Evolutionary conservation across 2,797 vertebrate species (phyloP).

Genomic region (Tenualosa ilisha): DNA sequence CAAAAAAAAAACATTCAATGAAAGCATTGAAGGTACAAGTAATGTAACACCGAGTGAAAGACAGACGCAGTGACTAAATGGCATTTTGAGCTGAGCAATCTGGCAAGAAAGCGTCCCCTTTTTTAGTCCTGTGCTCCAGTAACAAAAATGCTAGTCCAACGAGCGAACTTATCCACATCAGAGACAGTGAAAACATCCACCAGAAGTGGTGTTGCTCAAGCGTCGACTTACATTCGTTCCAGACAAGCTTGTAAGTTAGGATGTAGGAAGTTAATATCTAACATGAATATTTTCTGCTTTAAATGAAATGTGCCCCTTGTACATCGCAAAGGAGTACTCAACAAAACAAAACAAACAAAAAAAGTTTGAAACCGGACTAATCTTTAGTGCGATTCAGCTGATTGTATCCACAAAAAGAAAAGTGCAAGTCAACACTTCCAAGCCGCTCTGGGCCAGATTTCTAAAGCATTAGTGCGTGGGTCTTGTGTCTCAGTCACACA

Average conservation of each 20-base stretch:
- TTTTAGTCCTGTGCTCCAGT: background rate
- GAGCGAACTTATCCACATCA: background rate
- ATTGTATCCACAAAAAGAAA: conserved; percentile 32
- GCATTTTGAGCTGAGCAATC: background rate
- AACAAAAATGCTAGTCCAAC: background rate
- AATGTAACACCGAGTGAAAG: background rate
- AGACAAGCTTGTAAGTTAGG: background rate
- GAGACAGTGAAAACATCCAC: background rate
- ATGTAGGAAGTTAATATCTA: background rate
- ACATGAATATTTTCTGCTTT: background rate
- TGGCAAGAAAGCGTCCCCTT: background rate
- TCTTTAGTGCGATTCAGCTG: conserved; percentile 24
- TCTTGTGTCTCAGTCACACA: background rate
- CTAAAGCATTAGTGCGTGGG: background rate
- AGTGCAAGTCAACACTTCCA: conserved; percentile 21
- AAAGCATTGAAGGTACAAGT: conserved; percentile 7
- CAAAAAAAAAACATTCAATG: conserved; percentile 24
- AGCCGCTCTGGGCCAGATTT: background rate
- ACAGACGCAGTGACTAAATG: background rate
- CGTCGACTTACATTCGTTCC: background rate
- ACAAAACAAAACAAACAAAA: conserved; percentile 10
- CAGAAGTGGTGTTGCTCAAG: background rate
- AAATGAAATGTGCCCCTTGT: background rate
- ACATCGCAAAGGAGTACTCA: background rate
- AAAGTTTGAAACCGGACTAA: conserved; percentile 5